These are phyloP conservation scores for Synanthedon myopaeformis DNA, from an alignment of 2,888 invertebrate genomes.

Conservation along the genomic window DNA sequence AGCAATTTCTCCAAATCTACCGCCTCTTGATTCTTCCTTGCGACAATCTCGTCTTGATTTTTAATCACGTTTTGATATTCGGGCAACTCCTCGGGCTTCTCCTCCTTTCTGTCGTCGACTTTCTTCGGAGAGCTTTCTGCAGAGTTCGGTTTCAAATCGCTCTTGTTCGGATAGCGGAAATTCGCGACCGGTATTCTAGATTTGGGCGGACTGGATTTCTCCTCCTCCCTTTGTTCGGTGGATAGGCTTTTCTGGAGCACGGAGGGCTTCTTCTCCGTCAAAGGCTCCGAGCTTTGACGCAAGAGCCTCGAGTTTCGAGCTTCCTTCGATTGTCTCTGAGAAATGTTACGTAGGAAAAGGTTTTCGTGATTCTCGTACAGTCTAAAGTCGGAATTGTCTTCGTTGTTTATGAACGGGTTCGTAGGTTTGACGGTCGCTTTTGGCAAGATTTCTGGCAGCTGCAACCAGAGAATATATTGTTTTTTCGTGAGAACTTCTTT, in stretches of 20 bases:
- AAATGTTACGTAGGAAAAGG: constrained; percentile 49
- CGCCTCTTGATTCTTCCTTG: constrained; percentile 12
- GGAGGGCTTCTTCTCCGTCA: constrained; percentile 36
- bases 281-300: constrained; percentile 54
- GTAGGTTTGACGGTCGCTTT: constrained; percentile 31
- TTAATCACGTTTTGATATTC: constrained; percentile 53
- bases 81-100: constrained; percentile 22
- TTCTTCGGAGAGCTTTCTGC: constrained; percentile 46
- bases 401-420: constrained; percentile 45
- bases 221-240: constrained; percentile 39
- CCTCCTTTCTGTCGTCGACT: constrained; percentile 7
- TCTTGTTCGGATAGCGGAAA: constrained; percentile 58
- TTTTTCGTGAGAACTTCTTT: too few relatives aligned
- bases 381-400: constrained; percentile 32
- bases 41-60: constrained; percentile 8
- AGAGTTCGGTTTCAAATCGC: constrained; percentile 33
- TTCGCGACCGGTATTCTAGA: constrained; percentile 60
- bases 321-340: constrained; percentile 53
- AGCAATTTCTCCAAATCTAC: constrained; percentile 20
- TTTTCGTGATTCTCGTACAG: constrained; percentile 61
- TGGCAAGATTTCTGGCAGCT: constrained; percentile 58
- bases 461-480: constrained; percentile 5
- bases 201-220: constrained; percentile 33
- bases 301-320: constrained; percentile 40
- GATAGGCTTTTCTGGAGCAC: constrained; percentile 51